These are phyloP conservation scores for Polia nebulosa DNA, from an alignment of 2,888 invertebrate species.

Conservation along the genomic window DNA sequence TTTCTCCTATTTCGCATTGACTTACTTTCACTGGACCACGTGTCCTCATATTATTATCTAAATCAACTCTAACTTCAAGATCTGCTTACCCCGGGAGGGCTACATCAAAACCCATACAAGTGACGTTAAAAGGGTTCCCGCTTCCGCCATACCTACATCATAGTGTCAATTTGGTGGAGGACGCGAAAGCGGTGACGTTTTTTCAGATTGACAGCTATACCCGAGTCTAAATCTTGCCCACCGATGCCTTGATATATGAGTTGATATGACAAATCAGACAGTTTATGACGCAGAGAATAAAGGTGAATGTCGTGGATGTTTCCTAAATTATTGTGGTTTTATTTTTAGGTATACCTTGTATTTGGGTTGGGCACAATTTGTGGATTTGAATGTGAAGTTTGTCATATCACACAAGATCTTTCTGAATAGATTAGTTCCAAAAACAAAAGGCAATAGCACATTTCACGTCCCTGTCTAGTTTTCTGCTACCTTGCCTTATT, in stretches of 20 bases:
- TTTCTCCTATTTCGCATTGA: not conserved
- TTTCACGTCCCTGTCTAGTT: constrained; percentile 12
- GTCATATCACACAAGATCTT: not conserved
- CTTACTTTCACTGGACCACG: not conserved
- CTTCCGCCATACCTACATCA: constrained; percentile 75
- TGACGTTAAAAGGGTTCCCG: constrained; percentile 76
- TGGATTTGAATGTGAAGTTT: not conserved
- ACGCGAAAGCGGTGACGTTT: constrained; percentile 69
- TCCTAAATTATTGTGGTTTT: constrained; percentile 55
- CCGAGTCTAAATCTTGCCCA: constrained; percentile 72
- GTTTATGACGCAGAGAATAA: constrained; percentile 63
- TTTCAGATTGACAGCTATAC: constrained; percentile 73
- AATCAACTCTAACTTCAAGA: constrained; percentile 40
- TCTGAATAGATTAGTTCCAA: constrained; percentile 4
- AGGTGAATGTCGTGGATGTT: constrained; percentile 59
- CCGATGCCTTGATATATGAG: constrained; percentile 69
- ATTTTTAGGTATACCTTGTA: constrained; percentile 46
- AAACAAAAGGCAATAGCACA: constrained; percentile 27
- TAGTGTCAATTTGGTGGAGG: constrained; percentile 75
- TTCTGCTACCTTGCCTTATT: constrained; percentile 16
- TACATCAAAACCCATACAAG: constrained; percentile 63
- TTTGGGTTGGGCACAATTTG: constrained; percentile 6
- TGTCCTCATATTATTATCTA: constrained; percentile 25
- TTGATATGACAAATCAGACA: constrained; percentile 70
- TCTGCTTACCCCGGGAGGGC: constrained; percentile 48